Evolutionary conservation across 1,140 invertebrate genomes (phyloP), one percentile per base, ranked within the genome.

Genomic region (Habropoda laboriosa): DNA sequence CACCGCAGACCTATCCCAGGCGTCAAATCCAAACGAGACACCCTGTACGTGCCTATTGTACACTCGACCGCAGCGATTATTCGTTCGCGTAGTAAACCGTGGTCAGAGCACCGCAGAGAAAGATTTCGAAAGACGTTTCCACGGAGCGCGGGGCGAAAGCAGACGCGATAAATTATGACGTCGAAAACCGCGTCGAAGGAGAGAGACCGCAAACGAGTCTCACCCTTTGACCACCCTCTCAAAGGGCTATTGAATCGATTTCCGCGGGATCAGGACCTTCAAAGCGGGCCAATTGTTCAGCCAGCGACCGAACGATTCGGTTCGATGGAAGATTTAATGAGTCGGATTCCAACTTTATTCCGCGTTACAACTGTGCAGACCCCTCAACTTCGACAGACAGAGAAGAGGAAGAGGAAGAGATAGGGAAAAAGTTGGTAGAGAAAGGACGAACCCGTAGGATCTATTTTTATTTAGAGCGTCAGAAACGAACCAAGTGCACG

Each of bases 171-270:
- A 77, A 70, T 77, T 77, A 70, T 77, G 53, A 77, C 35, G 64
- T 76, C 49, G 74, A 27, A n/a, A n/a, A 49, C 27, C 51, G 73
- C 61, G 32, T 1, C 32, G 74, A 30, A 42, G 53, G 32, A 58
- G 45, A 55, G 27, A 58, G 75, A 78, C 75, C 75, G 75, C 75
- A 71, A 78, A n/a, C n/a, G 58, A 71, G 57, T 66, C 67, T 78
- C 67, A 42, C 67, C 75, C 75, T 71, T 60, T 60, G 75, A 49
- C 64, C 74, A 57, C n/a, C 53, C 66, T 71, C 66, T 58, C 53
- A 60, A 77, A 71, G 67, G 66, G 67, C 67, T 40, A 78, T 71
- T 71, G 67, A 51, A 78, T 78, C 67, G 75, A 78, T 78, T 68
- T 71, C 67, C 75, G 66, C 38, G 42, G 21, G 51, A 77, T 71